A percentile compares a stretch with the other conserved stretches of the same genome.
Evolutionary conservation across 2,113 vertebrate genomes (phyloP).

Genomic region (Hydrolagus affinis): DNA sequence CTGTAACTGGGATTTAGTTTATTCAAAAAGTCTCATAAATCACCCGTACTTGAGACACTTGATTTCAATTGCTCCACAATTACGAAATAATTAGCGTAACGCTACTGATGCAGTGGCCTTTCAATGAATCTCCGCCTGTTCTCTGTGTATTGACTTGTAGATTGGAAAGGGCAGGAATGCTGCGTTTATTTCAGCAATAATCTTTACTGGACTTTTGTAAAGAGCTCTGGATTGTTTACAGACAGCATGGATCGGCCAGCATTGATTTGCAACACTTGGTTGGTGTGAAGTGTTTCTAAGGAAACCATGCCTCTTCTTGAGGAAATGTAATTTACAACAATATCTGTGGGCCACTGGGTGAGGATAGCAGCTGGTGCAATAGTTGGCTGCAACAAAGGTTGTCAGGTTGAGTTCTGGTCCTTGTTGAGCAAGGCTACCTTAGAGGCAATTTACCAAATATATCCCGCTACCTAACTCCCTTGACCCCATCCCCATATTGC

Average conservation of each 20-base stretch:
- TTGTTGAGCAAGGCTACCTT: too few species aligned
- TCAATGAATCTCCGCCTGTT: too few species aligned
- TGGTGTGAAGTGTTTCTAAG: not conserved
- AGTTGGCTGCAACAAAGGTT: too few species aligned
- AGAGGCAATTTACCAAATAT: too few species aligned
- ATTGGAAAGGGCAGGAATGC: not conserved
- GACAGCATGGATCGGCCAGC: not conserved
- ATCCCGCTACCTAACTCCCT: too few species aligned
- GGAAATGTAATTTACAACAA: not conserved
- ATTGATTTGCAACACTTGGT: not conserved
- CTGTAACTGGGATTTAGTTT: slow-evolving; percentile 1
- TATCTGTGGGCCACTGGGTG: not conserved
- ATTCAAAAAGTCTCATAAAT: not conserved
- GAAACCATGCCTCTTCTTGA: not conserved
- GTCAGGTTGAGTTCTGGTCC: too few species aligned
- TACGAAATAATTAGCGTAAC: not conserved
- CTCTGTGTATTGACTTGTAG: not conserved
- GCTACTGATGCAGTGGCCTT: too few species aligned
- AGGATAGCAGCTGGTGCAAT: too few species aligned
- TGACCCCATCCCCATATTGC: too few species aligned
- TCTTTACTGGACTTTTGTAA: not conserved
- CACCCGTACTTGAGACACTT: not conserved
- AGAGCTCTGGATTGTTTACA: not conserved
- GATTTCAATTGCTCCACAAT: not conserved
- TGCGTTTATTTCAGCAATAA: not conserved